A percentile compares a stretch with the other conserved stretches of the same genome.
Conservation (phyloP, 1,140 invertebrate genomes). For the Drosophila bocqueti region DNA sequence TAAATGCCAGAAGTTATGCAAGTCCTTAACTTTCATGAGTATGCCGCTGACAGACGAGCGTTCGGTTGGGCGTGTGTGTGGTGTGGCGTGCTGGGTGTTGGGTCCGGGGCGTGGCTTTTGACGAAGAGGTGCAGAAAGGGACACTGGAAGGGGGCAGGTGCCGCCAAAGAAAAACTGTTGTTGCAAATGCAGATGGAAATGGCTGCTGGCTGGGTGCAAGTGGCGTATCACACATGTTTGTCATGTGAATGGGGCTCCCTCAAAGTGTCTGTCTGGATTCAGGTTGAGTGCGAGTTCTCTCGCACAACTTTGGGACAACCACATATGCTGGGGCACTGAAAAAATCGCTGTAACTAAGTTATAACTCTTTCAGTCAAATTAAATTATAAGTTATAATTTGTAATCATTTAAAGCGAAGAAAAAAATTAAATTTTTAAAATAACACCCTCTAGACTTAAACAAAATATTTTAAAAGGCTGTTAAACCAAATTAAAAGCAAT, state of each 20-base stretch:
- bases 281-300: constrained; percentile 45
- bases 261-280: constrained; percentile 54
- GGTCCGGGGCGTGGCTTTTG: not conserved
- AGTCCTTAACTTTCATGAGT: constrained; percentile 82
- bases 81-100: not conserved
- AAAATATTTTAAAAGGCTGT: not conserved
- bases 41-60: constrained; percentile 45
- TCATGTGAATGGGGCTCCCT: constrained; percentile 53
- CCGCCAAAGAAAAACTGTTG: constrained; percentile 41
- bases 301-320: constrained; percentile 21
- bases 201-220: constrained; percentile 65
- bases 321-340: constrained; percentile 1
- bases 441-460: too few relatives aligned
- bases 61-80: not conserved
- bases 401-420: not conserved
- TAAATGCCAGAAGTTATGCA: constrained; percentile 82
- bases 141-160: not conserved
- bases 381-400: too few relatives aligned
- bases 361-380: too few relatives aligned
- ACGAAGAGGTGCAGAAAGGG: not conserved
- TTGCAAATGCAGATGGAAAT: constrained; percentile 53
- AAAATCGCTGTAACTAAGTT: not conserved
- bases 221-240: constrained; percentile 80
- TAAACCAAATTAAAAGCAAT: not conserved
- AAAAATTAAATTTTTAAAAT: not conserved